These are phyloP conservation scores for Sesia bembeciformis DNA, from an alignment of 2,888 invertebrate genomes.

Conservation along the genomic window DNA sequence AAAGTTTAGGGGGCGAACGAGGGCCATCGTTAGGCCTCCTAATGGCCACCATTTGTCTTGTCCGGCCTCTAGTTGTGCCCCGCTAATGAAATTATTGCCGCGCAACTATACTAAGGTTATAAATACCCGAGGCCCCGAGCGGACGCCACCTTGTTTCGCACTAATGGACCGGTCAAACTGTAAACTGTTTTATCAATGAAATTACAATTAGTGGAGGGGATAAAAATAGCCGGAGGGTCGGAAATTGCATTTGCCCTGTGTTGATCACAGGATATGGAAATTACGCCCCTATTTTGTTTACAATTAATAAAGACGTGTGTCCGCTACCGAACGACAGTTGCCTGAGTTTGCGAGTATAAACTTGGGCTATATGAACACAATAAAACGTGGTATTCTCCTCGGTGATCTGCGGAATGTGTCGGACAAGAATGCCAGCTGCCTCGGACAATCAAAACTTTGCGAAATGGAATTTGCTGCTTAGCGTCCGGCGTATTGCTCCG, in stretches of 20 bases:
- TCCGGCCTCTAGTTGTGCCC: conserved; percentile 71
- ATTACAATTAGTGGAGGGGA: conserved; percentile 68
- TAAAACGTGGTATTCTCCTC: conserved; percentile 53
- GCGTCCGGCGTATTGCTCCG: conserved; percentile 52
- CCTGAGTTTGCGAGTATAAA: conserved; percentile 45
- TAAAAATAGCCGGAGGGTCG: conserved; percentile 62
- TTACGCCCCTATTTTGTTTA: conserved; percentile 14
- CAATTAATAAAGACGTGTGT: background rate
- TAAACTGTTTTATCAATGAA: conserved; percentile 75
- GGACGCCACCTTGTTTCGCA: conserved; percentile 69
- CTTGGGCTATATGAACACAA: conserved; percentile 58
- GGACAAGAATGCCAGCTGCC: conserved; percentile 69
- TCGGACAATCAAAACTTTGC: conserved; percentile 74
- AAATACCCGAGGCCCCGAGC: conserved; percentile 62
- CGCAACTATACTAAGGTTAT: conserved; percentile 73
- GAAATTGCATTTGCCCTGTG: conserved; percentile 51
- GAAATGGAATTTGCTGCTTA: conserved; percentile 68
- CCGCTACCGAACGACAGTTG: conserved; percentile 40
- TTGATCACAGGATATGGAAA: conserved; percentile 33
- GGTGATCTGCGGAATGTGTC: conserved; percentile 57
- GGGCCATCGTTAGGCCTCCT: conserved; percentile 69
- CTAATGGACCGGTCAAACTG: conserved; percentile 75
- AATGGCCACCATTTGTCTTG: conserved; percentile 75
- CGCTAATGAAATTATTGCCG: conserved; percentile 76
- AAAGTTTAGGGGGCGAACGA: conserved; percentile 69